phyloP scores from a whole-genome alignment of 1,140 invertebrate genomes.

The Forficula auricularia region DNA sequence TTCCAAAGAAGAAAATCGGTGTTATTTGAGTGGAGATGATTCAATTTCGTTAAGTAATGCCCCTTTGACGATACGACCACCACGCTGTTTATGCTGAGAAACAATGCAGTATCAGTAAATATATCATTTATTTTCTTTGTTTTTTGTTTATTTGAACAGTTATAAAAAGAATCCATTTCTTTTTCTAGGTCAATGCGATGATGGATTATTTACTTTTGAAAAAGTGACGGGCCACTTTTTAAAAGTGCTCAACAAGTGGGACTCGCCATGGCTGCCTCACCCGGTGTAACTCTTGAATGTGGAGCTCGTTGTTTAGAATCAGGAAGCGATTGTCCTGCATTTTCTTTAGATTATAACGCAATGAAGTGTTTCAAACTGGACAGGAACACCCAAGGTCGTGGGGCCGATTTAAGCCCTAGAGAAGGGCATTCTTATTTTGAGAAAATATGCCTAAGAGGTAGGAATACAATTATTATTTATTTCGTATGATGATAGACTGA shows the following conservation, averaged over 20 bases:
- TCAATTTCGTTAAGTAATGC: constrained; percentile 23
- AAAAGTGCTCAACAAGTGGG: constrained; percentile 25
- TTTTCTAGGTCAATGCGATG: constrained; percentile 26
- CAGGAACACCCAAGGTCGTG: constrained; percentile 30
- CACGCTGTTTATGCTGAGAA: constrained; percentile 27
- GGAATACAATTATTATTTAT: constrained; percentile 6
- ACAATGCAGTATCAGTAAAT: constrained; percentile 27
- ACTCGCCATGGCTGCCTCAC: constrained; percentile 21
- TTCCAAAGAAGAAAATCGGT: constrained; percentile 23
- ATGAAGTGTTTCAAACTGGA: constrained; percentile 30
- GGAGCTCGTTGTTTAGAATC: constrained; percentile 23
- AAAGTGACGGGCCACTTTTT: constrained; percentile 31
- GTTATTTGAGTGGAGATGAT: constrained; percentile 32
- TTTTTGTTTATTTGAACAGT: too few relatives aligned
- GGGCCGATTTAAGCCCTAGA: constrained; percentile 23
- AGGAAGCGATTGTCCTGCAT: constrained; percentile 29
- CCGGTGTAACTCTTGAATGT: constrained; percentile 27
- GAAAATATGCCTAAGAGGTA: constrained; percentile 31
- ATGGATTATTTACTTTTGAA: constrained; percentile 31
- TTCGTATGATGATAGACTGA: too few relatives aligned
- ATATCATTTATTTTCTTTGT: background rate
- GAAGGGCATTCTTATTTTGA: constrained; percentile 31
- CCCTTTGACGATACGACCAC: constrained; percentile 16
- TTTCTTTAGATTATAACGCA: constrained; percentile 28
- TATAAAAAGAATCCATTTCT: background rate